Percentiles rank a stretch among this genome's conserved stretches.
Evolutionary conservation across 2,113 vertebrate genomes (phyloP).

Genomic region (Heloderma charlesbogerti): DNA sequence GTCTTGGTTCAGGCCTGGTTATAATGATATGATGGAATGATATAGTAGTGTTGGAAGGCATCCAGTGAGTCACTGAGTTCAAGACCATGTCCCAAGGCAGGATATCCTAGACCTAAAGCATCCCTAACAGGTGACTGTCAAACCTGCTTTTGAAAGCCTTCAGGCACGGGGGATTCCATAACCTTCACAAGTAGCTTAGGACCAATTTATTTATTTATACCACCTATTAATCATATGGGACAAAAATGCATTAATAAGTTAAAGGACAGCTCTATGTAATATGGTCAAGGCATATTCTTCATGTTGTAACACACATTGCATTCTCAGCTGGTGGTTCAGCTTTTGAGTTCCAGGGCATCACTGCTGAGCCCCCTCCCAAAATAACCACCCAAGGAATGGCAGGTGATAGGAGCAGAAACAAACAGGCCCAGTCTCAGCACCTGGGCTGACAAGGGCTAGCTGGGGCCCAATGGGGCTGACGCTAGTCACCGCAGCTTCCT

Average conservation of each 20-base stretch:
- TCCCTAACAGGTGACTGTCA: not conserved
- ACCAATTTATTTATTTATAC: not conserved
- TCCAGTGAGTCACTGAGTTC: not conserved
- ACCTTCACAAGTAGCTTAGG: not conserved
- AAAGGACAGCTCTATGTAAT: not conserved
- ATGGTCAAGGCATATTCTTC: not conserved
- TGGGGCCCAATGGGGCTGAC: too few species aligned
- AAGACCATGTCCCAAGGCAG: constrained; percentile 6
- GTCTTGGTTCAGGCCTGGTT: not conserved
- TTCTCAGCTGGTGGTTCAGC: too few species aligned
- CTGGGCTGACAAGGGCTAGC: too few species aligned
- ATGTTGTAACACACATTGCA: not conserved
- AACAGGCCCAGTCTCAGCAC: too few species aligned
- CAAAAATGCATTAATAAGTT: not conserved
- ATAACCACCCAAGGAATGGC: too few species aligned
- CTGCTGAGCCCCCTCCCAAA: too few species aligned
- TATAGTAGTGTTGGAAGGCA: not conserved
- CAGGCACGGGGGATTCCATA: not conserved
- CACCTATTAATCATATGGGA: not conserved
- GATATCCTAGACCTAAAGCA: not conserved
- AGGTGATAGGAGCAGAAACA: too few species aligned
- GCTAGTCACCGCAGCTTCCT: too few species aligned
- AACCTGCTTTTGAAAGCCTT: constrained; percentile 1
- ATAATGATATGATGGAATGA: not conserved
- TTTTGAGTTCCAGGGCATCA: too few species aligned